Conservation (phyloP, 2,113 vertebrate genomes). For the Percopsis transmontana region DNA sequence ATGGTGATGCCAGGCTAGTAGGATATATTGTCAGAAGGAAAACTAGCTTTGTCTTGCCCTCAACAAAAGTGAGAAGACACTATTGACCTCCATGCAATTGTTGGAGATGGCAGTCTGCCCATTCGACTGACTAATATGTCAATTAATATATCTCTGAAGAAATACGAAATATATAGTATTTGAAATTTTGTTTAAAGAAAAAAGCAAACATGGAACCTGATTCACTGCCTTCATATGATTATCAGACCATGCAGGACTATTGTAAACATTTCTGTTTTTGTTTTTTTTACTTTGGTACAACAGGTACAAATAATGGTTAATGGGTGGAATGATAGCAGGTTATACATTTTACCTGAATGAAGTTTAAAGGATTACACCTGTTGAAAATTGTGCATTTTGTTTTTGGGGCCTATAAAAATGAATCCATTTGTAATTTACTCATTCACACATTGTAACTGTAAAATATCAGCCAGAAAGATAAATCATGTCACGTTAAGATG, state of each 20-base stretch:
- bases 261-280: conserved; percentile 75
- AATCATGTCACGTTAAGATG: conserved; percentile 53
- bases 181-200: conserved; percentile 18
- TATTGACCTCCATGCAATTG: conserved; percentile 31
- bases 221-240: conserved; percentile 38
- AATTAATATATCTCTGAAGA: conserved; percentile 24
- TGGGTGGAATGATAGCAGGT: conserved; percentile 43
- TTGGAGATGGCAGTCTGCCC: conserved; percentile 30
- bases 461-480: conserved; percentile 25
- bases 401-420: conserved; percentile 42
- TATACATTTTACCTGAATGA: conserved; percentile 29
- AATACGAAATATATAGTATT: conserved; percentile 13
- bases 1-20: too few relatives aligned
- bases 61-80: conserved; percentile 44
- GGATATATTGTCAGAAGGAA: conserved; percentile 27
- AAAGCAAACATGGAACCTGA: conserved; percentile 25
- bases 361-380: conserved; percentile 31
- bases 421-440: conserved; percentile 40
- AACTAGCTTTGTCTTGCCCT: conserved; percentile 29
- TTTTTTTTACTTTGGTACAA: conserved; percentile 71
- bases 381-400: conserved; percentile 54
- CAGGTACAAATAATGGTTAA: conserved; percentile 54
- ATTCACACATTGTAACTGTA: conserved; percentile 26
- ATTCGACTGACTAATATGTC: conserved; percentile 20
- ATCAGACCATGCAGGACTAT: conserved; percentile 57